A percentile compares a stretch with the other conserved stretches of the same genome.
Evolutionary conservation across 2,888 invertebrate species (phyloP).

Genomic region (Leptopterna dolabrata): DNA sequence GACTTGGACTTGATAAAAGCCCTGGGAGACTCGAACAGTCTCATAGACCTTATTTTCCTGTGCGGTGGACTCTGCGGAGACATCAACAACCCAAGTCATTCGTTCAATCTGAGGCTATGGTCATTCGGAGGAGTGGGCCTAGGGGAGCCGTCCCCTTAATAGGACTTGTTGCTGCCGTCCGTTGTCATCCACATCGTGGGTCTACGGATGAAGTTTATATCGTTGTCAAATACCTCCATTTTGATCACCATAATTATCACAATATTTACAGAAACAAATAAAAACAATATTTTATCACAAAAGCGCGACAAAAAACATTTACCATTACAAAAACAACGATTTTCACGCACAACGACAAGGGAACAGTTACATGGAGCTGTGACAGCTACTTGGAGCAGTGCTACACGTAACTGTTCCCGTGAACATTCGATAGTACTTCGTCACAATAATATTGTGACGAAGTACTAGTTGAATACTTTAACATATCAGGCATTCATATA

Average conservation of each 20-base stretch:
- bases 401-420: too few species aligned
- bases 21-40: constrained; percentile 56
- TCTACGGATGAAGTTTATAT: constrained; percentile 25
- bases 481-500: too few species aligned
- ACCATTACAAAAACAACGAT: neutral
- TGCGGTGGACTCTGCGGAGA: constrained; percentile 59
- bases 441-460: too few species aligned
- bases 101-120: constrained; percentile 51
- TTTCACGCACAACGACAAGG: neutral
- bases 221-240: constrained; percentile 24
- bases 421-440: too few species aligned
- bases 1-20: constrained; percentile 50
- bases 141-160: neutral
- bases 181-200: neutral
- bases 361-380: too few species aligned
- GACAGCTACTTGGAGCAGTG: too few species aligned
- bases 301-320: neutral
- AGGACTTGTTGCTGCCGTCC: constrained; percentile 1
- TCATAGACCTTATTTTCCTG: constrained; percentile 56
- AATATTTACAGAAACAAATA: neutral
- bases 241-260: neutral
- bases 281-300: neutral
- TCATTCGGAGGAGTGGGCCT: constrained; percentile 59
- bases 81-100: constrained; percentile 58
- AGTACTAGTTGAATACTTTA: too few species aligned